Conservation (phyloP, 2,113 vertebrate genomes). For the Struthidea cinerea region DNA sequence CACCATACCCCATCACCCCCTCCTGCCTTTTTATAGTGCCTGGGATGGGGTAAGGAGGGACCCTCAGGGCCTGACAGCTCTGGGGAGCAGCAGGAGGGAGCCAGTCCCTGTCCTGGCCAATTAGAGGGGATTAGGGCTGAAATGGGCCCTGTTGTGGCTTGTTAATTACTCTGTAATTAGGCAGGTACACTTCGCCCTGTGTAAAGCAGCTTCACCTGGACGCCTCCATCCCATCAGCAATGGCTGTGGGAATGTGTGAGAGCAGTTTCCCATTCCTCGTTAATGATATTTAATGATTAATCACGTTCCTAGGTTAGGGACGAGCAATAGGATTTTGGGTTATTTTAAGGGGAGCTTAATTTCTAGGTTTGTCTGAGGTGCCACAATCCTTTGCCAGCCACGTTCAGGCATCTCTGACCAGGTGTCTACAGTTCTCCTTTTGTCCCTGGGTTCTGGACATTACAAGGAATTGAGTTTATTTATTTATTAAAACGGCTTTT, state of each 20-base stretch:
- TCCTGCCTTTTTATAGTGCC: neutral
- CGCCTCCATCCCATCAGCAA: neutral
- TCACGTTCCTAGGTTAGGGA: no score
- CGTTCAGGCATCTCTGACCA: neutral
- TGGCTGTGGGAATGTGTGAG: neutral
- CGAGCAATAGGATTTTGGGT: neutral
- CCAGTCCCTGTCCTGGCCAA: neutral
- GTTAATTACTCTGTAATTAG: neutral
- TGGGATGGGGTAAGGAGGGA: neutral
- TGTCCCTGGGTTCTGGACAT: neutral
- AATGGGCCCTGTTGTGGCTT: neutral
- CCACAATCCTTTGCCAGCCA: neutral
- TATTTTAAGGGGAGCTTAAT: neutral
- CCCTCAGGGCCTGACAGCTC: neutral
- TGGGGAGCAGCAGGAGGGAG: neutral
- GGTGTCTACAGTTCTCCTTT: neutral
- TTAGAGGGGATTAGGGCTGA: neutral
- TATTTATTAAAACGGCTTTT: neutral
- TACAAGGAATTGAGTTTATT: neutral
- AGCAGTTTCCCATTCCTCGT: neutral
- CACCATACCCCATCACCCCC: accelerated
- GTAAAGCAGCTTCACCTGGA: neutral
- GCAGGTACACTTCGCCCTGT: neutral
- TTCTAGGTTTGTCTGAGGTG: neutral
- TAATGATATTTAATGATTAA: neutral